Base-by-base conservation (phyloP, 2,888 invertebrate genomes). In the Leptinotarsa juncta region DNA sequence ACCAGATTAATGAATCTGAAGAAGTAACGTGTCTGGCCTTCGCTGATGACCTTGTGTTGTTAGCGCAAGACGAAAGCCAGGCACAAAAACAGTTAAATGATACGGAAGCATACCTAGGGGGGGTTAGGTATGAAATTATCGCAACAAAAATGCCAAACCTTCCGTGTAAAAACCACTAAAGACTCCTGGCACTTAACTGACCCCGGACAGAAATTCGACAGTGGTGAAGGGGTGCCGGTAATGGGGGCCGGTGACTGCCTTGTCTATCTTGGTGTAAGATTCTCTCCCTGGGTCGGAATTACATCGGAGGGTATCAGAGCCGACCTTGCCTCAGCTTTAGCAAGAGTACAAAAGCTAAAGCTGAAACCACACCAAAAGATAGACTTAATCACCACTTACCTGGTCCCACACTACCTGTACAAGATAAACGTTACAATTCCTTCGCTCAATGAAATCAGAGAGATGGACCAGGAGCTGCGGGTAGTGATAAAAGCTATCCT, bases 291-390 rank as follows among this genome's bases (percentile, higher is more conserved):
- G 83, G 73, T 51, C 82, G 18, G 50, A 32, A 1, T 57, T 0
- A 57, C 51, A 14, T 12, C 51, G 14, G 79, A 80, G 69, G 70
- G 75, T 73, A 60, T 81, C 5, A 55, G 68, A 53, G 71, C 72
- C 23, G 53, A 67, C 48, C 65, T 72, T 51, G 51, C 14, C 1
- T 14, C 51, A 51, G 51, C 23, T 15, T 67, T 87, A n/a, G 73
- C 78, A 15, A 81, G 84, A 65, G 80, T 85, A 57, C 74, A 81
- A n/a, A 76, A 78, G 71, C 84, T 85, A 14, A n/a, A 15, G 4
- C 78, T 87, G 14, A 87, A 87, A 75, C 88, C 87, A 7, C 85
- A 85, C 72, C 87, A 88, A 73, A 81, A 86, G 32, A 32, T 32
- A 32, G 32, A 32, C 32, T 32, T 32, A 10, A 32, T 32, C 32